Conservation (phyloP, 1,140 invertebrate genomes). For the Gonioctena quinquepunctata region DNA sequence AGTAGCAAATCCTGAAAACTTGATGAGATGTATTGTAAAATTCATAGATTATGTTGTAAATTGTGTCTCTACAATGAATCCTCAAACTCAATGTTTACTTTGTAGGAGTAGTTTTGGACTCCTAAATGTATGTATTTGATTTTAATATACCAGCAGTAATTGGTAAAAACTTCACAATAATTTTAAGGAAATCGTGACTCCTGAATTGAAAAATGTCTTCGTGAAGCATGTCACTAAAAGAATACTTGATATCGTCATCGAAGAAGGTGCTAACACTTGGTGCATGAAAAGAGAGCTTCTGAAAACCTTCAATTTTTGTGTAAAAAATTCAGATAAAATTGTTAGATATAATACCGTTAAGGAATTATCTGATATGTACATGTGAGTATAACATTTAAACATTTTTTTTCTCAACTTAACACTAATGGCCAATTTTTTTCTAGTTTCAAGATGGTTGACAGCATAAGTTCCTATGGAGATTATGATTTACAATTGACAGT, state of each 20-base stretch:
- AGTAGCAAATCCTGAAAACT: not conserved
- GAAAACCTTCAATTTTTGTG: not conserved
- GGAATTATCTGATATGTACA: not conserved
- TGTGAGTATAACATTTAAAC: slow-evolving; percentile 3
- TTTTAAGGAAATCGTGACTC: not conserved
- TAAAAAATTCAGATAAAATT: not conserved
- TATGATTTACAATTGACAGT: not conserved
- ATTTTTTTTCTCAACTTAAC: not conserved
- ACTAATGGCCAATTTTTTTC: not conserved
- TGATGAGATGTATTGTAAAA: not conserved
- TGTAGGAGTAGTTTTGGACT: not conserved
- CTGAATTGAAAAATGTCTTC: not conserved
- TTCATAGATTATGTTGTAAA: slow-evolving; percentile 1
- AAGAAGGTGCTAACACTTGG: not conserved
- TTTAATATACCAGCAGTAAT: not conserved
- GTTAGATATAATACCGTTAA: not conserved
- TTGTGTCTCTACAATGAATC: not conserved
- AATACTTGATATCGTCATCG: slow-evolving; percentile 9
- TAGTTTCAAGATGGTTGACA: slow-evolving; percentile 7
- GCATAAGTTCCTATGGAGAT: slow-evolving; percentile 4
- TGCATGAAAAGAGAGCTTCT: slow-evolving; percentile 4
- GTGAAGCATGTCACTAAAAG: not conserved
- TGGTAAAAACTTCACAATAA: not conserved
- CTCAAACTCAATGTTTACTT: not conserved
- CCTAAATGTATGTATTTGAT: not conserved